Evolutionary conservation across 2,113 vertebrate species (phyloP).

Genomic region (Upupa epops): DNA sequence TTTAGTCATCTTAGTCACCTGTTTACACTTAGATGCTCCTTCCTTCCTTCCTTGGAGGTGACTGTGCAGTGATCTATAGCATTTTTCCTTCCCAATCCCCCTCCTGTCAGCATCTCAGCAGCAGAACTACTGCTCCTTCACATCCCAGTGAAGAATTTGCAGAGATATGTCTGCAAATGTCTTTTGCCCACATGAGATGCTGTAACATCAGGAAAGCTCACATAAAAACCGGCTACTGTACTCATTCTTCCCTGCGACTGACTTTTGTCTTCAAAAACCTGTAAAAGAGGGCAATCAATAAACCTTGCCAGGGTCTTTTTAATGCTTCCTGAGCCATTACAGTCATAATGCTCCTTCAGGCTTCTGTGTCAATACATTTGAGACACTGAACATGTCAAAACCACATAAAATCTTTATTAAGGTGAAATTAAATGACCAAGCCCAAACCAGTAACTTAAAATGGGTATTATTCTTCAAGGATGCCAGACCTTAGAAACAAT

Average conservation of each 20-base stretch:
- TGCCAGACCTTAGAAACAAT: background rate
- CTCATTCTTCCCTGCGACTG: background rate
- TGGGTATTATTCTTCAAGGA: constrained; percentile 22
- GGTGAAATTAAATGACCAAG: constrained; percentile 36
- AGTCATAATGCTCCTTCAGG: constrained; percentile 21
- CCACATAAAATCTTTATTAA: constrained; percentile 61
- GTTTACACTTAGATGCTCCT: background rate
- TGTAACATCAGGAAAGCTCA: background rate
- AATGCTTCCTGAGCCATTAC: constrained; percentile 4
- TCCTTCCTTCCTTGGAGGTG: background rate
- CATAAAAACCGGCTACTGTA: background rate
- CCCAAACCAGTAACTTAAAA: background rate
- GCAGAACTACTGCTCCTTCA: background rate
- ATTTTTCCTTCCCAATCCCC: background rate
- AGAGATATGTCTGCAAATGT: background rate
- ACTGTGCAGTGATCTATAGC: background rate
- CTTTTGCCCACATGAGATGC: background rate
- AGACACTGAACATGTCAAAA: constrained; percentile 43
- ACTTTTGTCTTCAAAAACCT: constrained; percentile 14
- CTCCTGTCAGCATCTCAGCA: background rate
- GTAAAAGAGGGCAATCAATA: constrained; percentile 32
- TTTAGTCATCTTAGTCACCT: background rate
- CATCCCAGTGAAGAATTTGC: background rate
- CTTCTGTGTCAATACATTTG: constrained; percentile 6
- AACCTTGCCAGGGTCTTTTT: constrained; percentile 1